Percentiles rank a stretch among this genome's conserved stretches.
phyloP scores from a whole-genome alignment of 2,888 invertebrate genomes.

The Trichacis sp. region DNA sequence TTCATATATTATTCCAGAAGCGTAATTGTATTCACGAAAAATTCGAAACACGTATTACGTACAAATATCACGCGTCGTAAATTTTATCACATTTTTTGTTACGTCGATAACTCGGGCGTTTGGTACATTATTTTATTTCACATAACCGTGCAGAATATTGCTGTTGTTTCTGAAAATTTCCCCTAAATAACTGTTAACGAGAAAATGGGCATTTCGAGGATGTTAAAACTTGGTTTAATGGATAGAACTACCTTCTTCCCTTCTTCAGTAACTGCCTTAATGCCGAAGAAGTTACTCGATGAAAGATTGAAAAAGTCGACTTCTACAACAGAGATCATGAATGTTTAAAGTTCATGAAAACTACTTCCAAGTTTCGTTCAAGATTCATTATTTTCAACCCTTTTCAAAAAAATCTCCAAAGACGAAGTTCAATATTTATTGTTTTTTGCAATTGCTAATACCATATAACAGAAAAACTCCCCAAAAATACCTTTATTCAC shows the following conservation, averaged over 20 bases:
- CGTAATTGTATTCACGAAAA: background rate
- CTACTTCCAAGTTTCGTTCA: too few relatives aligned
- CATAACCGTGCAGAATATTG: constrained; percentile 8
- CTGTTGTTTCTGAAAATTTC: constrained; percentile 27
- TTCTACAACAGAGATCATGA: background rate
- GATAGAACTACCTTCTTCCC: background rate
- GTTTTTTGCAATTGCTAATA: too few relatives aligned
- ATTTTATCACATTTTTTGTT: too few relatives aligned
- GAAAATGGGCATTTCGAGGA: constrained; percentile 25
- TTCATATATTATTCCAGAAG: too few relatives aligned
- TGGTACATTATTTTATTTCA: constrained; percentile 22
- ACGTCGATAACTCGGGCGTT: constrained; percentile 19
- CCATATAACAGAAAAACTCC: too few relatives aligned
- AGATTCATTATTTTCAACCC: too few relatives aligned
- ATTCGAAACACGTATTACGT: constrained; percentile 24
- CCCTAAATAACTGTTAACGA: constrained; percentile 25
- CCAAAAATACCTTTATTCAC: too few relatives aligned
- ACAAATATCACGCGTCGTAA: too few relatives aligned
- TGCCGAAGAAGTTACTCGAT: constrained; percentile 5
- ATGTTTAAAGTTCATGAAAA: background rate
- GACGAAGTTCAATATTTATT: too few relatives aligned
- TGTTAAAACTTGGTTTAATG: constrained; percentile 19
- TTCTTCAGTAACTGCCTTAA: background rate
- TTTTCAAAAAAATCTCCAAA: too few relatives aligned
- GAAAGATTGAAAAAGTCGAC: background rate